Percentiles rank a stretch among this genome's conserved stretches.
phyloP scores from a whole-genome alignment of 2,113 vertebrate species.

The Callospermophilus lateralis region DNA sequence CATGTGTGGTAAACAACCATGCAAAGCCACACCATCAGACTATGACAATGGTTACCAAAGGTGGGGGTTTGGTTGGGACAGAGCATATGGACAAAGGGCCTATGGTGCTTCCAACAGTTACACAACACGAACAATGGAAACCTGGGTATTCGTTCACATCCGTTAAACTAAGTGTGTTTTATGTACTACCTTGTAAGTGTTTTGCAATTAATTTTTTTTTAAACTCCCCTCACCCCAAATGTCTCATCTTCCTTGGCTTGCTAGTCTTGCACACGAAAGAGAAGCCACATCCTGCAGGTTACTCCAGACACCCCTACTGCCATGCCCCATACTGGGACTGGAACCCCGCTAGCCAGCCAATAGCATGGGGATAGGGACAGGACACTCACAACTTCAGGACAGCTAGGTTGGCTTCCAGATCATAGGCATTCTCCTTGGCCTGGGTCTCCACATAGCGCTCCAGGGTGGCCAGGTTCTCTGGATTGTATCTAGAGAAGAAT shows the following conservation, averaged over 20 bases:
- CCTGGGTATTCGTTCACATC: neutral
- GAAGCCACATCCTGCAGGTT: neutral
- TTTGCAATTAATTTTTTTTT: neutral
- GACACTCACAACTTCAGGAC: slow-evolving; percentile 94
- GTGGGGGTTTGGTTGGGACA: neutral
- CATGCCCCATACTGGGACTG: neutral
- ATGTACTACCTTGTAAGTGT: accelerated
- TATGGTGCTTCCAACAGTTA: neutral
- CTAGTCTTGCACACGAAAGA: neutral
- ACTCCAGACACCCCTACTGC: neutral
- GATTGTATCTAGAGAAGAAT: slow-evolving; percentile 91
- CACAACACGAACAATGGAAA: neutral
- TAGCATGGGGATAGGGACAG: neutral
- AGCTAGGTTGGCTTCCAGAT: slow-evolving; percentile 96
- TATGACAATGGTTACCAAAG: neutral
- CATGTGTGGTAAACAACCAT: neutral
- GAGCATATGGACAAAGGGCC: neutral
- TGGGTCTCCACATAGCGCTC: slow-evolving; percentile 96
- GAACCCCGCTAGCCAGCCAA: neutral
- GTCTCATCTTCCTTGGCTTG: neutral
- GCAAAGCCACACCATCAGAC: neutral
- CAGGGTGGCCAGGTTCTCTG: slow-evolving; percentile 94
- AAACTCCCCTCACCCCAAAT: too few relatives aligned
- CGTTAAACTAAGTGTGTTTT: neutral
- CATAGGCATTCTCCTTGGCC: slow-evolving; percentile 94